phyloP scores from a whole-genome alignment of 2,888 invertebrate species.

The Plebejus anna region DNA sequence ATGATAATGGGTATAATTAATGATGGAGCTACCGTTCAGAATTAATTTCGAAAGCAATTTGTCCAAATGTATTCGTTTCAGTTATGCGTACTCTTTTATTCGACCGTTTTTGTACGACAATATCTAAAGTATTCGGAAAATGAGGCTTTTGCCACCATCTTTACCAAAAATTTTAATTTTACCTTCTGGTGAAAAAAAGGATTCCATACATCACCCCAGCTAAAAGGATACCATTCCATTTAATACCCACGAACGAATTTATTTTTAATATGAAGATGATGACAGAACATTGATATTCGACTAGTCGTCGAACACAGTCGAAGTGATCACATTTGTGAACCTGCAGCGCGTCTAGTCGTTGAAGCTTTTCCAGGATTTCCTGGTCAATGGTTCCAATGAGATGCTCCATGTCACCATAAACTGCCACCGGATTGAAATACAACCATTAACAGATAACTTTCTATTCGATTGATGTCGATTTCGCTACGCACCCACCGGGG shows the following conservation, averaged over 20 bases:
- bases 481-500: slow-evolving; percentile 46
- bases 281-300: too few species aligned
- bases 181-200: not conserved
- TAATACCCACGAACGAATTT: too few species aligned
- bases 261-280: too few species aligned
- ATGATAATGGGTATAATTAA: slow-evolving; percentile 28
- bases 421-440: slow-evolving; percentile 25
- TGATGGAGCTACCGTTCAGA: slow-evolving; percentile 23
- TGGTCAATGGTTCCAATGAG: slow-evolving; percentile 12
- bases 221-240: too few species aligned
- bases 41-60: slow-evolving; percentile 22
- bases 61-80: slow-evolving; percentile 22
- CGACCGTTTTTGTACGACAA: not conserved
- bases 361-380: not conserved
- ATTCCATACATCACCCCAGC: too few species aligned
- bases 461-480: slow-evolving; percentile 31
- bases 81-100: slow-evolving; percentile 8
- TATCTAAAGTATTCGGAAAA: not conserved
- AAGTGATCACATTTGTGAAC: not conserved
- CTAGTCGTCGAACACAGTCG: too few species aligned
- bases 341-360: not conserved
- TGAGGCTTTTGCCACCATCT: not conserved
- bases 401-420: not conserved
- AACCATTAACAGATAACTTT: slow-evolving; percentile 29
- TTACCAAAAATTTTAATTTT: not conserved